A percentile compares a stretch with the other conserved stretches of the same genome.
Conservation (phyloP, 2,113 vertebrate genomes). For the Actenoides hombroni region DNA sequence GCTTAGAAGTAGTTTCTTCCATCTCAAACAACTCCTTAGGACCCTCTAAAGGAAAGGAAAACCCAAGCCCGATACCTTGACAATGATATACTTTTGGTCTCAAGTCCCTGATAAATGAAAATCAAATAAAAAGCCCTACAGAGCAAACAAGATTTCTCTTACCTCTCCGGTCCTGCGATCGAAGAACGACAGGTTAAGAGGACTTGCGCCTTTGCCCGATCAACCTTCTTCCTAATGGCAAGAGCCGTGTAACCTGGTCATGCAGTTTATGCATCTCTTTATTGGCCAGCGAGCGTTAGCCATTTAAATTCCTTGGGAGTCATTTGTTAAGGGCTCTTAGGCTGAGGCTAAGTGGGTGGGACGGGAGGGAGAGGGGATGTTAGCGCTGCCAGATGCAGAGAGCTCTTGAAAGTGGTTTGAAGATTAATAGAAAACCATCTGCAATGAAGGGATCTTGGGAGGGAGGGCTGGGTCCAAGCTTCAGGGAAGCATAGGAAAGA, state of each 20-base stretch:
- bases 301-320: slow-evolving; percentile 79
- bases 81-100: background rate
- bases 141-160: slow-evolving; percentile 67
- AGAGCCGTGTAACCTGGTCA: slow-evolving; percentile 49
- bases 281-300: slow-evolving; percentile 74
- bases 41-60: background rate
- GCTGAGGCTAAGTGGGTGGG: slow-evolving; percentile 70
- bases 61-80: background rate
- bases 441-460: slow-evolving; percentile 18
- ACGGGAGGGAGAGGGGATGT: slow-evolving; percentile 54
- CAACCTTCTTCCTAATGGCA: slow-evolving; percentile 68
- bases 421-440: slow-evolving; percentile 56
- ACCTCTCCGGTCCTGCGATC: slow-evolving; percentile 67
- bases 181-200: slow-evolving; percentile 53
- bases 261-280: slow-evolving; percentile 55
- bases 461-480: background rate
- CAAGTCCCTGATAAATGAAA: slow-evolving; percentile 22
- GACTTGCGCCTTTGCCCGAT: slow-evolving; percentile 51
- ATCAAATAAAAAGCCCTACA: slow-evolving; percentile 1
- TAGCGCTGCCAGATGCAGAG: slow-evolving; percentile 38
- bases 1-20: background rate
- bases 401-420: slow-evolving; percentile 42
- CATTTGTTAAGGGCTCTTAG: slow-evolving; percentile 79
- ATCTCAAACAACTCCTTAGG: background rate
- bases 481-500: background rate